Evolutionary conservation across 2,797 vertebrate species (phyloP).

Genomic region (Brotula barbata): DNA sequence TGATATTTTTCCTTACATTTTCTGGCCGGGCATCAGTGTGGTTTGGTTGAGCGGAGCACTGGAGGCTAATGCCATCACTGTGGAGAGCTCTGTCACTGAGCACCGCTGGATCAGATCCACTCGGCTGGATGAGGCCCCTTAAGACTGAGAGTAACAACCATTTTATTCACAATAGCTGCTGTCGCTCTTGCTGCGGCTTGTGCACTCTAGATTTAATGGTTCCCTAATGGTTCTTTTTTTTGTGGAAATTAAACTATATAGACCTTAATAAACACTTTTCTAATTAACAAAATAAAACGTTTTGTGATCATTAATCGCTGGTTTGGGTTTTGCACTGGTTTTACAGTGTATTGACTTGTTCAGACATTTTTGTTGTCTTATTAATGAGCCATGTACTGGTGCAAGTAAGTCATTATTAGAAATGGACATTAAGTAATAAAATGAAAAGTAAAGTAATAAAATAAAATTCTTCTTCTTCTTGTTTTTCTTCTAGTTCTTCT

Average conservation of each 20-base stretch:
- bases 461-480: too few relatives aligned
- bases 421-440: neutral
- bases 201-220: conserved; percentile 3
- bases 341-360: neutral
- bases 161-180: conserved; percentile 25
- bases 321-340: neutral
- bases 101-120: conserved; percentile 41
- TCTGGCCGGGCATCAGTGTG: conserved; percentile 31
- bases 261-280: neutral
- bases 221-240: conserved; percentile 5
- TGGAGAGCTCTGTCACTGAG: conserved; percentile 40
- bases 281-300: neutral
- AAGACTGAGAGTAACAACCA: conserved; percentile 19
- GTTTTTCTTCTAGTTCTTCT: too few relatives aligned
- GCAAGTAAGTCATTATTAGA: neutral
- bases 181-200: conserved; percentile 14
- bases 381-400: neutral
- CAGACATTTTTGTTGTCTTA: neutral
- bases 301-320: conserved; percentile 1
- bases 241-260: neutral
- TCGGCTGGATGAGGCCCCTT: conserved; percentile 20
- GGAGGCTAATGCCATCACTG: conserved; percentile 32
- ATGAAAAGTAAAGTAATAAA: too few relatives aligned
- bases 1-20: conserved; percentile 27
- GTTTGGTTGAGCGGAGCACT: conserved; percentile 43